Evolutionary conservation across 2,888 invertebrate species (phyloP), one percentile per base, ranked within the genome.

Genomic region (Morinoia aosen): DNA sequence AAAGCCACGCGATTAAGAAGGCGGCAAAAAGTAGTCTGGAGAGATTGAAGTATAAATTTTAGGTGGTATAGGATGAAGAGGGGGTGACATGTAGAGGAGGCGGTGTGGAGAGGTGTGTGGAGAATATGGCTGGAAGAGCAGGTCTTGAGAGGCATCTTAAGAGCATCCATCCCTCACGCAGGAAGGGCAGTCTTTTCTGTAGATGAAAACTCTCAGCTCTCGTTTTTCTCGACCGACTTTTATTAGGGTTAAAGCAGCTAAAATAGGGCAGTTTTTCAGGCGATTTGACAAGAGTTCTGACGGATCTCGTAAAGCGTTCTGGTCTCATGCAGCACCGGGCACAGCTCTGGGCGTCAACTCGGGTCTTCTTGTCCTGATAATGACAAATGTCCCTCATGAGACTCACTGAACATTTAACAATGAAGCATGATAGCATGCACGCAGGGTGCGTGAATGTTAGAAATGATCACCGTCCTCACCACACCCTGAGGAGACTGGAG

Each of bases 221-320:
- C 93, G 93, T 93, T 93, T 93, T 93, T 93, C 93, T 93, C 93
- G 33, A 93, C 93, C 57, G 93, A 93, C 93, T 93, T 93, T 93
- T 93, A 93, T 93, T 93, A 93, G 93, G 58, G 58, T 93, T 93
- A 93, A 93, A 93, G n/a, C 93, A 93, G 93, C 93, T 48, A 57
- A 93, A 93, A 93, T 93, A 57, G 93, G 57, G 93, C 58, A 93
- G 93, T 93, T 93, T 93, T 93, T 93, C 93, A 93, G 16, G 58
- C 93, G 48, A 93, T 93, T 93, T 93, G 93, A 93, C 93, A 39
- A 93, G 57, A 56, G 57, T 56, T 33, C 33, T 48, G 93, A 58
- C 56, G 14, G 90, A 76, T 12, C 90, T 48, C 40, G 90, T 90
- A 90, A 90, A 90, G 48, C 76, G 76, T 76, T 76, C 76, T 12